Evolutionary conservation across 2,888 invertebrate genomes (phyloP), one percentile per base, ranked within the genome.

Genomic region (Scaptodrosophila latifasciaeformis): DNA sequence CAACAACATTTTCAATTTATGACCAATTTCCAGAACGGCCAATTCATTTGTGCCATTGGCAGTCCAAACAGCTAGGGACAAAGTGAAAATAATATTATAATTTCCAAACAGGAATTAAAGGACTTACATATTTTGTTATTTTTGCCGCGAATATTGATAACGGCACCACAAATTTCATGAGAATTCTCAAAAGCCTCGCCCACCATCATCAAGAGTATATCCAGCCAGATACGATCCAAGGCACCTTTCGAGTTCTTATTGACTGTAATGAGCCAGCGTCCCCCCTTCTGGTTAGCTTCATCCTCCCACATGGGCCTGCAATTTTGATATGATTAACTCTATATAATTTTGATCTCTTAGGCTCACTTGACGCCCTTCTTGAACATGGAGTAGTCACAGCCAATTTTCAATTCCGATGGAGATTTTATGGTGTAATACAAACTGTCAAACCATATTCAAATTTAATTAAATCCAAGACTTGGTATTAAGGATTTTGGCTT

Each of bases 221-320:
- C 67, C 29, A 75, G 49, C 75, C 75, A 75, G 35, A 74, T 50
- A 19, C 75, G 75, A 60, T 75, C 75, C 0, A 80, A 29, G 1
- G 63, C 63, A 10, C 53, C 42, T 37, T 65, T 80, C 2, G 65
- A 60, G 18, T 31, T 54, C 17, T 74, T 75, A 39, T 47, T 40
- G 10, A 80, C 35, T 12, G 67, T 70, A 6, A 75, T 47, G 1
- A 75, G 45, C 75, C 75, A 75, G 30, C 75, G 75, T 1, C 75
- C 75, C 1, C 75, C 75, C 10, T 62, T 74, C 9, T 66, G 77
- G 6, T 75, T 75, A 0, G 70, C 67, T 34, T 59, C 66, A 40
- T 75, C 75, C 54, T 75, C 75, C 75, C 75, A 75, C 75, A 75
- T 75, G 27, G 75, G 75, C 4, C 92, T 83, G 27, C 1, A 12